phyloP scores from a whole-genome alignment of 2,797 vertebrate species.

The Linurgus olivaceus region DNA sequence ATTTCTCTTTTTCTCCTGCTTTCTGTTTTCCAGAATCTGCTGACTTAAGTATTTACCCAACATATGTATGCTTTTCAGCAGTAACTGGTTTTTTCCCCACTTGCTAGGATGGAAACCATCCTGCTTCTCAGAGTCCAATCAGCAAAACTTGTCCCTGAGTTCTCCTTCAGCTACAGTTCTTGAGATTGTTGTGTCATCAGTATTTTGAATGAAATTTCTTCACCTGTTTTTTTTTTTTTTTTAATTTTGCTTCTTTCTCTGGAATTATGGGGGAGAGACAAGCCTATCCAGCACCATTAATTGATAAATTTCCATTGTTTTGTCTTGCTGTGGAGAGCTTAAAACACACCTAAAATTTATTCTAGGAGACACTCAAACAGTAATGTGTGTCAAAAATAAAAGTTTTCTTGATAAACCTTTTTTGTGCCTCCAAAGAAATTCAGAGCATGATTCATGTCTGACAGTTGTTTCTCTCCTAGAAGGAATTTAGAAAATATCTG shows the following conservation, averaged over 20 bases:
- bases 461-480: background rate
- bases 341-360: background rate
- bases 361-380: background rate
- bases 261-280: background rate
- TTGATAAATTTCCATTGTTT: background rate
- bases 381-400: background rate
- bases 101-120: background rate
- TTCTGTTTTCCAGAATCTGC: background rate
- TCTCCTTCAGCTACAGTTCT: background rate
- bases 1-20: background rate
- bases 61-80: background rate
- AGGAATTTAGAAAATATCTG: background rate
- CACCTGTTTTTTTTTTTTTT: background rate
- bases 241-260: background rate
- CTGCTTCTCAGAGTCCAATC: background rate
- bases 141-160: background rate
- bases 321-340: background rate
- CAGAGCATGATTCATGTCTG: background rate
- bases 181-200: background rate
- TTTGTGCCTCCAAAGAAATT: background rate
- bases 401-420: background rate
- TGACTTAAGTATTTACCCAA: background rate
- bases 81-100: fast-evolving
- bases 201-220: background rate
- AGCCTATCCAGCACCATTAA: background rate